These are phyloP conservation scores for Actenoides hombroni DNA, from an alignment of 2,113 vertebrate genomes.

Conservation along the genomic window DNA sequence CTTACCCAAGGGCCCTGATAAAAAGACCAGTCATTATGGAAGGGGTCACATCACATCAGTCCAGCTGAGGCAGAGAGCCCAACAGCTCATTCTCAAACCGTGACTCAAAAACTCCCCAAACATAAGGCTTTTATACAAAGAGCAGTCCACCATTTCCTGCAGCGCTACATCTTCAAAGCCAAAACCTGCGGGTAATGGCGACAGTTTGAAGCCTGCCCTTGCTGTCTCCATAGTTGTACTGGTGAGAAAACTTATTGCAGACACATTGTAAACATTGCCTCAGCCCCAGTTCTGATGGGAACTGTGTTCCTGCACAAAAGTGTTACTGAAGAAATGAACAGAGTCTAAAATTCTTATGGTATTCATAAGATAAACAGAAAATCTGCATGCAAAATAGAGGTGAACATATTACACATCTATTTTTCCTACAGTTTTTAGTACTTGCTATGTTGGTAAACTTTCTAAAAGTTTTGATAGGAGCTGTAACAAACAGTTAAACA, in stretches of 20 bases:
- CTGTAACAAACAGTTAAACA: neutral
- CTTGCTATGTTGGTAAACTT: neutral
- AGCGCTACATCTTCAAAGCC: neutral
- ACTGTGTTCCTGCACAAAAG: neutral
- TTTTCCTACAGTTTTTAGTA: neutral
- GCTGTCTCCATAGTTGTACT: rapidly evolving
- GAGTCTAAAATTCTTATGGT: neutral
- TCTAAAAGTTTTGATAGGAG: neutral
- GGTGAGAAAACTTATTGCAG: neutral
- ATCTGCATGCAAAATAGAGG: neutral
- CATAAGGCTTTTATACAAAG: neutral
- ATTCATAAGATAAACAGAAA: neutral
- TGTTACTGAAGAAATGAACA: neutral
- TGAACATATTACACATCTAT: neutral
- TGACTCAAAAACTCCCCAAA: neutral
- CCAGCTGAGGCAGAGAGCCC: neutral
- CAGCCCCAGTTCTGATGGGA: neutral
- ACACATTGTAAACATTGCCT: neutral
- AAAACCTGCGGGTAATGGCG: neutral
- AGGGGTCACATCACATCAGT: neutral
- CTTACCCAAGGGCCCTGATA: neutral
- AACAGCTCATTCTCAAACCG: neutral
- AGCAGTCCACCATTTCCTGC: neutral
- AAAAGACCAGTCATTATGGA: neutral
- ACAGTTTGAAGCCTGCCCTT: neutral